Conservation (phyloP, 1,140 invertebrate genomes). For the Drosophila ironensis region DNA sequence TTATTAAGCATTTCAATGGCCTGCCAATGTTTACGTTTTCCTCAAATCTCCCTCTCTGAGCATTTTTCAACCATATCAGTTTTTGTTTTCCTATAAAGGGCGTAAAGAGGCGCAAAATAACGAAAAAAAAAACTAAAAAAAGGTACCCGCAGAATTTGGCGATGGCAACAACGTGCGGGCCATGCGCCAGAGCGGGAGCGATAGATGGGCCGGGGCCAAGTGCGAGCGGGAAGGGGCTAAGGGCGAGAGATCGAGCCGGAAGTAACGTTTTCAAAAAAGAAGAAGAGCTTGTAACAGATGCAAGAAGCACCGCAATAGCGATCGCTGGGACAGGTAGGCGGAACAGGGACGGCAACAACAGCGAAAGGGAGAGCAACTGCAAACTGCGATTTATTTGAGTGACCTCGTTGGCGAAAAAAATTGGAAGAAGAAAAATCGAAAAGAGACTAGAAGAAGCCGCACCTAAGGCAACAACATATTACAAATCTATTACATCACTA, state of each 20-base stretch:
- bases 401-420: conserved; percentile 49
- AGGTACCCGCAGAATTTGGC: too few species aligned
- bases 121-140: conserved; percentile 12
- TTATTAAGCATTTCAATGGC: too few species aligned
- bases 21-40: too few species aligned
- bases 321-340: conserved; percentile 42
- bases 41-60: too few species aligned
- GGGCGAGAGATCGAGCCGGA: conserved; percentile 37
- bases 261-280: conserved; percentile 24
- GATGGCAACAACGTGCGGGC: conserved; percentile 39
- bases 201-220: not conserved
- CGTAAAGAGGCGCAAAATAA: conserved; percentile 24
- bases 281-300: conserved; percentile 15
- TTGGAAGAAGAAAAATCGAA: conserved; percentile 1
- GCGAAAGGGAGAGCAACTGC: conserved; percentile 17
- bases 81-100: conserved; percentile 10
- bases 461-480: conserved; percentile 54
- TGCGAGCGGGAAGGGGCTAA: too few species aligned
- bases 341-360: conserved; percentile 1
- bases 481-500: conserved; percentile 72
- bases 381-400: conserved; percentile 48
- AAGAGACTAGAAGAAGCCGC: conserved; percentile 47
- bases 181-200: not conserved
- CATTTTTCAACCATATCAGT: not conserved
- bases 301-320: conserved; percentile 4